Base-by-base conservation (phyloP, 2,797 vertebrate species). In the Pogoniulus pusillus region DNA sequence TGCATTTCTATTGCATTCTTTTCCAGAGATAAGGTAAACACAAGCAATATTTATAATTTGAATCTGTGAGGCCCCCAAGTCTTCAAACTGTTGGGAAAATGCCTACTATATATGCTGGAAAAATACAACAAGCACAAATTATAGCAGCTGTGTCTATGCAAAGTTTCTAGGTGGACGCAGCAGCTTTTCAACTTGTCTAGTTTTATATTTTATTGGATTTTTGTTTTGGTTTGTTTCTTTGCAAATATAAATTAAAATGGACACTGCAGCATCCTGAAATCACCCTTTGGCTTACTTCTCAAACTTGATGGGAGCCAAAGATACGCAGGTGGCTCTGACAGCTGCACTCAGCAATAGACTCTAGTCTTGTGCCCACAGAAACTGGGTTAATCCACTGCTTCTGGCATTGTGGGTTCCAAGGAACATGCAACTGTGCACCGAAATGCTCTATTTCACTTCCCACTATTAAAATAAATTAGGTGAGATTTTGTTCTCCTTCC, bases 311-410 rank as follows among this genome's bases (percentile, higher is more conserved):
- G 29, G 47, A 87, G 91, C 70, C 76, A 63, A n/a, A 89, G 74
- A 91, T 24, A 26, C 4, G 75, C 93, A 95, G 94, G 95, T 93
- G 95, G 85, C 83, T 90, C 90, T 93, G 91, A 90, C 94, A 95
- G 91, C 89, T 92, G 91, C 88, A 60, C 91, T 85, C 78, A 62
- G 90, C 83, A 82, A 92, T 78, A 75, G 83, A 78, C 35, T 74
- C 30, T 27, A 53, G 85, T 27, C 47, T 39, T 90, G 51, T 80
- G 65, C 58, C 85, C 62, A 39, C 51, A 63, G 75, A 92, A 95
- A 93, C 23, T 94, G 71, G 92, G 93, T 95, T 95, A 93, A 84
- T 75, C 81, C 60, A 35, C 85, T 11, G 87, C 91, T 95, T 7
- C 93, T 92, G 91, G 91, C 93, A 49, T 55, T 1, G 0, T 11